Evolutionary conservation across 2,113 vertebrate species (phyloP).

Genomic region (Seriola dumerili): DNA sequence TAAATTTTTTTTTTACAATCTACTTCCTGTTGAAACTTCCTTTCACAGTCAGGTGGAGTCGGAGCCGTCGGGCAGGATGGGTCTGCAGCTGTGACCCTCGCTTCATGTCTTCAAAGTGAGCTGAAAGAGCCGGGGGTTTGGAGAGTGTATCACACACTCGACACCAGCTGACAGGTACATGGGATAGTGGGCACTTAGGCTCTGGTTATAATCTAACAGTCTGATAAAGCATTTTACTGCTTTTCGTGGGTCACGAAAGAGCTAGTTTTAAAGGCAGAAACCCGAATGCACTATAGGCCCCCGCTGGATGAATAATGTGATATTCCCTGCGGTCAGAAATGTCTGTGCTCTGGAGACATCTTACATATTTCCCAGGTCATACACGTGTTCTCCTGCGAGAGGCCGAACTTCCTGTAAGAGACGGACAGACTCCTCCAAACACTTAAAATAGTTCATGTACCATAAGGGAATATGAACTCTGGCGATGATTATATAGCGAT

Average conservation of each 20-base stretch:
- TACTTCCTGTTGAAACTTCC: neutral
- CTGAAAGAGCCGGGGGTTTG: too few species aligned
- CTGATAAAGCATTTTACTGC: conserved; percentile 9
- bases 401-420: conserved; percentile 59
- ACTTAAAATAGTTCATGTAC: conserved; percentile 65
- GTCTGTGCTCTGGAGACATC: conserved; percentile 13
- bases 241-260: neutral
- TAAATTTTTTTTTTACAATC: too few species aligned
- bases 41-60: neutral
- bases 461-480: conserved; percentile 61
- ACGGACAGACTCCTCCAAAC: conserved; percentile 33
- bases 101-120: too few species aligned
- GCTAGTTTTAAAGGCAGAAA: conserved; percentile 17
- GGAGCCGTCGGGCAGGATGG: neutral
- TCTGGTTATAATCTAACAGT: conserved; percentile 4
- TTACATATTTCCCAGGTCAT: conserved; percentile 40
- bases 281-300: too few species aligned
- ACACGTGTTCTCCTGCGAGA: conserved; percentile 42
- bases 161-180: neutral
- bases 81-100: neutral
- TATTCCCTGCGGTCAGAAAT: conserved; percentile 16
- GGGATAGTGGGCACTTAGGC: neutral
- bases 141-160: neutral
- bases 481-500: conserved; percentile 68
- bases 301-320: neutral